Evolutionary conservation across 2,888 invertebrate genomes (phyloP).

Genomic region (Pocota personata): DNA sequence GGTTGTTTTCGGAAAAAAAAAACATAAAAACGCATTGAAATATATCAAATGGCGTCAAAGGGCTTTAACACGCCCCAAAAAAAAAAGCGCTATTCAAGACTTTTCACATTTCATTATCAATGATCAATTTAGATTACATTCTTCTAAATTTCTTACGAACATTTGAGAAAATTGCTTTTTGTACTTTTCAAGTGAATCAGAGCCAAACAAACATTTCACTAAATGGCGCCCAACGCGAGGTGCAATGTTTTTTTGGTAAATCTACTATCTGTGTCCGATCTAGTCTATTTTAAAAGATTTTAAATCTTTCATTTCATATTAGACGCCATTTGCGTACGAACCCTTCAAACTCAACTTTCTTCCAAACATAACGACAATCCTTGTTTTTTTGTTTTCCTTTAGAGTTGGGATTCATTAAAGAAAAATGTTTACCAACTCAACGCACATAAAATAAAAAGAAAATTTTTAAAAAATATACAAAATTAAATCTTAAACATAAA

Average conservation of each 20-base stretch:
- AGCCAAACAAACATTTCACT: not conserved
- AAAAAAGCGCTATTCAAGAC: no score
- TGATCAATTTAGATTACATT: no score
- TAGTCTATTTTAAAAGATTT: not conserved
- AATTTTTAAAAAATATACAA: not conserved
- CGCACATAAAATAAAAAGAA: conserved; percentile 53
- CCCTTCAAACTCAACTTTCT: not conserved
- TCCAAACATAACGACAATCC: conserved; percentile 3
- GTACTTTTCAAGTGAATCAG: not conserved
- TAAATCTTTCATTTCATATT: not conserved
- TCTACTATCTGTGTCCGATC: not conserved
- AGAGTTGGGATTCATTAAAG: conserved; percentile 32
- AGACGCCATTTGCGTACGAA: no score
- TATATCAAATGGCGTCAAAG: no score
- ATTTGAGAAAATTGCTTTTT: not conserved
- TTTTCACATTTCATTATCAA: no score
- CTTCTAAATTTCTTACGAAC: no score
- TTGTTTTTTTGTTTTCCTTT: not conserved
- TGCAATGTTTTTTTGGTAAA: not conserved
- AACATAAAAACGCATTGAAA: no score
- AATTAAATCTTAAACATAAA: conserved; percentile 37
- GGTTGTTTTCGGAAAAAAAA: no score
- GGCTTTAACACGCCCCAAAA: no score
- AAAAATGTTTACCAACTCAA: conserved; percentile 45
- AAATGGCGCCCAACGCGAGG: not conserved